Evolutionary conservation across 2,797 vertebrate genomes (phyloP).

Genomic region (Loris lydekkerianus): DNA sequence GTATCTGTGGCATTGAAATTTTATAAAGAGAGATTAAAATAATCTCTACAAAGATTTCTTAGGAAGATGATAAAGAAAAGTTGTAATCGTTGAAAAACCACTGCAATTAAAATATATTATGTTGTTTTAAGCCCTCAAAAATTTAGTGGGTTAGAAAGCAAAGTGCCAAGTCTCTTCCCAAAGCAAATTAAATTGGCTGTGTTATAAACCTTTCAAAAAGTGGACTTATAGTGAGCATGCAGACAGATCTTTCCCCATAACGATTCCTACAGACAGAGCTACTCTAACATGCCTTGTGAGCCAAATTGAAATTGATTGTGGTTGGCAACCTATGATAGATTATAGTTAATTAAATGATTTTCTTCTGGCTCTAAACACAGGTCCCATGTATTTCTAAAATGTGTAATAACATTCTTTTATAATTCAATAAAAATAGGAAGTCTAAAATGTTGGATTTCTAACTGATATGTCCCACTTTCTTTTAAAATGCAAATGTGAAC

Average conservation of each 20-base stretch:
- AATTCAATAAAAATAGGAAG: constrained; percentile 21
- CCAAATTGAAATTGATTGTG: constrained; percentile 60
- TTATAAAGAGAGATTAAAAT: neutral
- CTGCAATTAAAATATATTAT: constrained; percentile 36
- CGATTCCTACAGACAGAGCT: neutral
- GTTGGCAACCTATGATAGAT: constrained; percentile 48
- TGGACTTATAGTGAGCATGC: constrained; percentile 47
- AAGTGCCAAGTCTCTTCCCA: constrained; percentile 36
- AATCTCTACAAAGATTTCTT: neutral
- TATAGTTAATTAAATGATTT: constrained; percentile 56
- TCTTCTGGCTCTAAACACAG: constrained; percentile 26
- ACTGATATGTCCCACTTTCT: neutral
- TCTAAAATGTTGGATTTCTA: neutral
- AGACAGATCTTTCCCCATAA: constrained; percentile 62
- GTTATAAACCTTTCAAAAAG: constrained; percentile 73
- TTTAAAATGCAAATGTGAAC: neutral
- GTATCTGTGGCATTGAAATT: neutral
- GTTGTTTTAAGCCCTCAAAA: constrained; percentile 55
- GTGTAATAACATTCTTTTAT: constrained; percentile 33
- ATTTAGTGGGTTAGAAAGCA: constrained; percentile 28
- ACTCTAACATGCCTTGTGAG: neutral
- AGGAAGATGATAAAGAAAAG: neutral
- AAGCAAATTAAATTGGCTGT: constrained; percentile 69
- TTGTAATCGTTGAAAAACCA: neutral
- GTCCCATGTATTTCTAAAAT: constrained; percentile 59